Evolutionary conservation across 1,140 invertebrate genomes (phyloP), one percentile per base, ranked within the genome.

Genomic region (Amyelois transitella): DNA sequence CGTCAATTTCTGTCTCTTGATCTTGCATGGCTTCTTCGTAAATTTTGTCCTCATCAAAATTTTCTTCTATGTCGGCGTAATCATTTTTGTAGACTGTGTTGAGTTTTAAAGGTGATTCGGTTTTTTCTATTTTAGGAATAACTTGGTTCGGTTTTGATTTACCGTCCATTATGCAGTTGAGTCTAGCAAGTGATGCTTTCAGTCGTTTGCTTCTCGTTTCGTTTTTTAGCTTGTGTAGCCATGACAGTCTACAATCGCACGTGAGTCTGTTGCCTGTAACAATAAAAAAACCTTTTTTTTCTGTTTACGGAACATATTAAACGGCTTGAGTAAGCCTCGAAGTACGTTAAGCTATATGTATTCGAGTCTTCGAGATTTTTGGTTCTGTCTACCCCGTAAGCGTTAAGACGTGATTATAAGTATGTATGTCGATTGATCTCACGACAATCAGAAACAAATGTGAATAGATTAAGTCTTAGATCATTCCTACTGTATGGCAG

Each of bases 181-280:
- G 87, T 25, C 92, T 88, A 22, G 92, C 90, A 47, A 95, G 86
- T 10, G 92, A 90, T 38, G 90, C 88, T 58, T 90, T 90, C 47
- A 94, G 86, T 62, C 91, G 90, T 56, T 88, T 86, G 73, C 93
- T 94, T 72, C 91, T 90, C 38, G 94, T 94, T 69, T 94, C 92
- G 80, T 94, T 94, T 50, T 90, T 91, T 52, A 95, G 81, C 60
- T 90, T 90, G 75, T 92, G 92, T 63, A 95, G 91, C 94, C 94
- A 95, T 12, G 91, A 88, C 32, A 95, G 88, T n/a, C 93, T 92
- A 71, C 94, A 95, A 87, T 95, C 93, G 77, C 94, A 95, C 60
- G 91, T 90, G 75, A 95, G 90, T 68, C 91, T 91, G 88, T 95
- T 95, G 74, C 92, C 94, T 95, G 91, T 43, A 73, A 45, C 69